Base-by-base conservation (phyloP, 64 coral and sea anemone species). In the Stichodactyla helianthus region DNA sequence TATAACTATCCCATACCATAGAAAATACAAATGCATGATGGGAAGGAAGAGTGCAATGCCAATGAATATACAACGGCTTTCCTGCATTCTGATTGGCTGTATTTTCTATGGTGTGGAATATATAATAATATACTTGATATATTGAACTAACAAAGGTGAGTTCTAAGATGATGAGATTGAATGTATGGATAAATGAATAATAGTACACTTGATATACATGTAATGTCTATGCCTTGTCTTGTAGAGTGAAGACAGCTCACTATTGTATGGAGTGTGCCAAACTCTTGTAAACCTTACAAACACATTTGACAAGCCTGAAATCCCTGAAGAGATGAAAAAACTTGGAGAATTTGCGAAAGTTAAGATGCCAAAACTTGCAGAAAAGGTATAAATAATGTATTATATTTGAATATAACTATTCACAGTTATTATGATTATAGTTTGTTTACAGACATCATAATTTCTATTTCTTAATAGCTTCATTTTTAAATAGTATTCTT, bases 321-420 rank as follows among this genome's bases (percentile, higher is more conserved):
- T 95, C 62, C 93, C 96, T 50, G 96, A 95, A 67, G 93, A 98
- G 86, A 98, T 98, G 96, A 92, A 98, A 53, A 91, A 98, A 74
- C 88, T 99, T 14, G 96, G 96, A 52, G 93, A 95, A 76, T 99
- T 95, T 74, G 97, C 97, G 7, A 92, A 99, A 95, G 93, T 95
- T 2, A 93, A 92, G 54, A 77, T 99, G 63, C 97, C 97, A 11
- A 90, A 95, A 81, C 93, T 89, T 53, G 79, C 88, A 26, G 97
- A 99, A 80, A 99, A 99, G 93, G 97, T 95, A 79, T 19, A 31
- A 7, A 25, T 82, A 10, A 15, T 12, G 7, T 65, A 10, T 31
- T 10, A 27, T 74, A 27, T 28, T 70, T 22, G 3, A 70, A 22
- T 70, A 70, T 20, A 62, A 62, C 14, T 18, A 62, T 5, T 17